Evolutionary conservation across 2,797 vertebrate species (phyloP).

Genomic region (Melanotaenia trifasciata): DNA sequence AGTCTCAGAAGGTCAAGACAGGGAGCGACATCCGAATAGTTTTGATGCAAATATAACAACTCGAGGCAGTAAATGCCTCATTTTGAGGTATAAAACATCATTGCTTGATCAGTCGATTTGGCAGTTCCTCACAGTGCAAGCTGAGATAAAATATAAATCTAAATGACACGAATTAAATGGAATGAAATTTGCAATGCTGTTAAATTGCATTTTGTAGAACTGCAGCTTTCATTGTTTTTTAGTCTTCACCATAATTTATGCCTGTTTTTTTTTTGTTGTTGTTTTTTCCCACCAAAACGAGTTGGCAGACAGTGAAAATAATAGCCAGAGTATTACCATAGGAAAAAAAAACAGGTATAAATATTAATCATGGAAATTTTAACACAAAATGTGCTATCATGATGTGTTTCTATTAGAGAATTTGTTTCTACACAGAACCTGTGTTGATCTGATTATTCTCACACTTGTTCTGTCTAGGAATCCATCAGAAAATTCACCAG

Average conservation of each 20-base stretch:
- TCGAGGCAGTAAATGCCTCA: constrained; percentile 60
- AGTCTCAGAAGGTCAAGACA: constrained; percentile 66
- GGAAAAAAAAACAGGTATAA: too few species aligned
- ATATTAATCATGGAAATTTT: too few species aligned
- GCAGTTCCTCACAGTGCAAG: background rate
- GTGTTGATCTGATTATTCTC: background rate
- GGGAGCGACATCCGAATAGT: constrained; percentile 68
- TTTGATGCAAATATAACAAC: background rate
- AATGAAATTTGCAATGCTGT: background rate
- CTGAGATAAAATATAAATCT: background rate
- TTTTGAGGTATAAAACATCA: constrained; percentile 76
- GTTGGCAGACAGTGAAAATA: background rate
- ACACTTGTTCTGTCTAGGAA: constrained; percentile 63
- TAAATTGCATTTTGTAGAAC: background rate
- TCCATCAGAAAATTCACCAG: constrained; percentile 78
- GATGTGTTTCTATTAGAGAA: background rate
- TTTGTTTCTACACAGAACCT: background rate
- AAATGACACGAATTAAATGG: background rate
- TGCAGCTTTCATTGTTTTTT: constrained; percentile 2
- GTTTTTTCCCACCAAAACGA: background rate
- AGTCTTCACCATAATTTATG: background rate
- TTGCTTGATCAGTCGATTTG: background rate
- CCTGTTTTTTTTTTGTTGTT: background rate
- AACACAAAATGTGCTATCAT: background rate
- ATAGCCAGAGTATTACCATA: background rate